These are phyloP conservation scores for Opisthocomus hoazin DNA, from an alignment of 2,113 vertebrate species.

Conservation along the genomic window DNA sequence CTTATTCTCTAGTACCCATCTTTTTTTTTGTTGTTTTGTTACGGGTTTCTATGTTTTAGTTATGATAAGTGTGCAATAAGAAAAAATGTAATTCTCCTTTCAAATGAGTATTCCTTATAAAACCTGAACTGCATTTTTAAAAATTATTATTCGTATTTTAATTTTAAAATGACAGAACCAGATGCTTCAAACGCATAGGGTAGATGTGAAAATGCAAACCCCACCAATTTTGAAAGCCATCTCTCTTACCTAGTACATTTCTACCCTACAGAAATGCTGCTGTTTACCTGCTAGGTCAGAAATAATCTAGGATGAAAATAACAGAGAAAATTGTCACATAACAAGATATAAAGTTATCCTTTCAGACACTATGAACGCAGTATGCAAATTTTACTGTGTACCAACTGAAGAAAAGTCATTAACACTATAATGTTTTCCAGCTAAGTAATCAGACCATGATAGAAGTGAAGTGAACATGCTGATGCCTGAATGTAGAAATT, in stretches of 20 bases:
- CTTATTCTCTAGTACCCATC: rapidly evolving
- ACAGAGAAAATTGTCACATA: neutral
- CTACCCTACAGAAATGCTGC: neutral
- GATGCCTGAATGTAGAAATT: neutral
- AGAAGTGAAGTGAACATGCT: neutral
- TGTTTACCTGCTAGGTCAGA: neutral
- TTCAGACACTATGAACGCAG: neutral
- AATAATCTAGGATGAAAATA: neutral
- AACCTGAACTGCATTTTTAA: rapidly evolving
- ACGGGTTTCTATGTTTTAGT: neutral
- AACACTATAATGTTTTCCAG: neutral
- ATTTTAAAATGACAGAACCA: neutral
- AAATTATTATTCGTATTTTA: neutral
- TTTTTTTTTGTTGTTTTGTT: neutral
- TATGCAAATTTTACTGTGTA: neutral
- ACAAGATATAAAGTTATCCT: neutral
- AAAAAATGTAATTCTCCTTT: neutral
- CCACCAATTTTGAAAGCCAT: neutral
- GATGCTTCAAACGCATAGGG: neutral
- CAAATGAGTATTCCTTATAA: neutral
- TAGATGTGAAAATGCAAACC: neutral
- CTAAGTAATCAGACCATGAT: neutral
- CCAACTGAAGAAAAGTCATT: neutral
- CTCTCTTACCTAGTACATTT: neutral
- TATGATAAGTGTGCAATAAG: neutral